Conservation (phyloP, 2,888 invertebrate genomes). For the Papilio elwesi region DNA sequence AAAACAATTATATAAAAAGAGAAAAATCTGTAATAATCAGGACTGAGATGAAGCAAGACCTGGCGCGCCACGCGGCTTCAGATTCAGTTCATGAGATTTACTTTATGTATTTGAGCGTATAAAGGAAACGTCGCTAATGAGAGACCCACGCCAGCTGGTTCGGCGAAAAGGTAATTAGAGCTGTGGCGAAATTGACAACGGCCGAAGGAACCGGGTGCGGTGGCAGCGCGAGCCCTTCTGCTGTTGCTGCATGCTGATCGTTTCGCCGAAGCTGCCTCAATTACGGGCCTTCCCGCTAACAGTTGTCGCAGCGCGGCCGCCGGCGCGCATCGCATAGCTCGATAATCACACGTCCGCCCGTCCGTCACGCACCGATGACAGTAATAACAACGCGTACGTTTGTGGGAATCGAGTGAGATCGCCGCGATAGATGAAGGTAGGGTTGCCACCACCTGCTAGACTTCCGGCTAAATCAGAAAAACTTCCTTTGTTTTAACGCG, state of each 20-base stretch:
- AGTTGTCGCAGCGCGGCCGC: conserved; percentile 62
- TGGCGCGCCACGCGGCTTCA: neutral
- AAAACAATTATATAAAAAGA: too few relatives aligned
- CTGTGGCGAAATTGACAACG: conserved; percentile 59
- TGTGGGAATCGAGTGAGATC: conserved; percentile 60
- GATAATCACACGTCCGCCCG: conserved; percentile 65
- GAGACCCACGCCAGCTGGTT: conserved; percentile 49
- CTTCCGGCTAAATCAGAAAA: conserved; percentile 4
- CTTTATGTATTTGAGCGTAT: conserved; percentile 38
- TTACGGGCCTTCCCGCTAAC: conserved; percentile 64
- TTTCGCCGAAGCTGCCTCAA: conserved; percentile 59
- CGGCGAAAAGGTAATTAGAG: conserved; percentile 61
- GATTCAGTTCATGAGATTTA: neutral
- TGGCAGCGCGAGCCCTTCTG: conserved; percentile 36
- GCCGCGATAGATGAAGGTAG: conserved; percentile 19
- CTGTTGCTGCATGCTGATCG: conserved; percentile 45
- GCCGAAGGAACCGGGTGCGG: conserved; percentile 47
- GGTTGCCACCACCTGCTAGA: conserved; percentile 1
- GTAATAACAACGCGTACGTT: conserved; percentile 61
- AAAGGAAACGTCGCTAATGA: conserved; percentile 53
- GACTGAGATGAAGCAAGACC: too few relatives aligned
- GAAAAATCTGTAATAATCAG: too few relatives aligned
- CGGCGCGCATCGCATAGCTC: conserved; percentile 52
- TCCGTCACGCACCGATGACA: conserved; percentile 73
- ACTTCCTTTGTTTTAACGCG: neutral